Conservation (phyloP, 2,113 vertebrate species). For the Carassius gibelio region DNA sequence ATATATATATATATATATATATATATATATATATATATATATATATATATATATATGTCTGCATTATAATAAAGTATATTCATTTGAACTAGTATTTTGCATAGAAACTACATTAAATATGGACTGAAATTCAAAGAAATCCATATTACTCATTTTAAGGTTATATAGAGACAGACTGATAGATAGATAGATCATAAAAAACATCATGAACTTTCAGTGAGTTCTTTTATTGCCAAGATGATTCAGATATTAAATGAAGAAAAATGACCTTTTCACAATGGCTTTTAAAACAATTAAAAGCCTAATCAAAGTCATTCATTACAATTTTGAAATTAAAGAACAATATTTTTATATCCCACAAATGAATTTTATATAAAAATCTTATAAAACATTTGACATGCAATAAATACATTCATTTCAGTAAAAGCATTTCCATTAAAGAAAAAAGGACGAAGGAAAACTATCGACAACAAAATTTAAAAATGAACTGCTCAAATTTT, state of each 20-base stretch:
- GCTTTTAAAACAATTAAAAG: slow-evolving; percentile 75
- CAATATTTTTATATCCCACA: slow-evolving; percentile 68
- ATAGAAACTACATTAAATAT: too few relatives aligned
- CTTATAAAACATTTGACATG: slow-evolving; percentile 79
- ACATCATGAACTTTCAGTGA: slow-evolving; percentile 61
- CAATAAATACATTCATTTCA: slow-evolving; percentile 85
- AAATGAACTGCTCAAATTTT: slow-evolving; percentile 53
- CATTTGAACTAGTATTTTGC: too few relatives aligned
- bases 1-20: too few relatives aligned
- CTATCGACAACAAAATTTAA: slow-evolving; percentile 68
- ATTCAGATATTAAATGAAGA: slow-evolving; percentile 76
- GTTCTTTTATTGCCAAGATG: slow-evolving; percentile 80
- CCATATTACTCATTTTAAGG: too few relatives aligned
- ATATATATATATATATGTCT: too few relatives aligned
- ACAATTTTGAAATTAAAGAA: slow-evolving; percentile 65
- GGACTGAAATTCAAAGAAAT: too few relatives aligned
- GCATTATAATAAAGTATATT: too few relatives aligned
- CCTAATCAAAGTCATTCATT: slow-evolving; percentile 73
- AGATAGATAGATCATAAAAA: background rate
- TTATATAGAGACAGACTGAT: background rate
- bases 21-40: too few relatives aligned
- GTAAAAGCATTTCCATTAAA: slow-evolving; percentile 71
- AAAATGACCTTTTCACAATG: slow-evolving; percentile 74
- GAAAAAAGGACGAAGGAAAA: slow-evolving; percentile 40
- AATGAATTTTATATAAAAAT: slow-evolving; percentile 73